phyloP scores from a whole-genome alignment of 2,888 invertebrate genomes.

The Thymelicus lineola region DNA sequence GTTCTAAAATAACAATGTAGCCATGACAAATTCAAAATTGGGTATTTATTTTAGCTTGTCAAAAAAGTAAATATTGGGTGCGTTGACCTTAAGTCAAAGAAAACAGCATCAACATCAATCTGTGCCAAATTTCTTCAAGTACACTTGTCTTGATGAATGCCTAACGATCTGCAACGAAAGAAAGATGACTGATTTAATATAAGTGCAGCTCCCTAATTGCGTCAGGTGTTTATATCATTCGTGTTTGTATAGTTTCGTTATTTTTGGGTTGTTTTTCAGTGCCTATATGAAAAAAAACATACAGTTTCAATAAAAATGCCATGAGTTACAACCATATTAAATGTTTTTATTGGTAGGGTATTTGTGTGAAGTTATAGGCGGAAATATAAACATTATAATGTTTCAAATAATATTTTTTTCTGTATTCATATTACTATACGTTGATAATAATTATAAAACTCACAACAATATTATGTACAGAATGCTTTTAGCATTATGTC shows the following conservation, averaged over 20 bases:
- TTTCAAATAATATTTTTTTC: too few species aligned
- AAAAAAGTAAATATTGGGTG: conserved; percentile 24
- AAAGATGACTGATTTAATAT: conserved; percentile 45
- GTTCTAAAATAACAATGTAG: not conserved
- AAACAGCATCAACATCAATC: conserved; percentile 22
- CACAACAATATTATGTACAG: too few species aligned
- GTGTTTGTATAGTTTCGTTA: not conserved
- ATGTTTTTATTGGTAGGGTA: too few species aligned
- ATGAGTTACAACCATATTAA: too few species aligned
- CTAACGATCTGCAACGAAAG: conserved; percentile 50
- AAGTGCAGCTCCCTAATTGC: not conserved
- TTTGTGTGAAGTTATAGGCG: too few species aligned
- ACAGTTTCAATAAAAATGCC: too few species aligned
- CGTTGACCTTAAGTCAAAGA: conserved; percentile 28
- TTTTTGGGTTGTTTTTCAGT: not conserved
- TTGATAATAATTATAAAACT: too few species aligned
- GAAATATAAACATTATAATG: too few species aligned
- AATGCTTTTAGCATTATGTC: too few species aligned
- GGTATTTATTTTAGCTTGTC: conserved; percentile 19
- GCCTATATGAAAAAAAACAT: not conserved
- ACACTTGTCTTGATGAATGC: conserved; percentile 13
- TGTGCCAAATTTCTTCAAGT: conserved; percentile 54
- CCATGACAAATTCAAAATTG: conserved; percentile 1
- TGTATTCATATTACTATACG: too few species aligned
- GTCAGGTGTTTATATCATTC: conserved; percentile 5